Evolutionary conservation across 2,113 vertebrate genomes (phyloP).

Genomic region (Catharus bicknelli): DNA sequence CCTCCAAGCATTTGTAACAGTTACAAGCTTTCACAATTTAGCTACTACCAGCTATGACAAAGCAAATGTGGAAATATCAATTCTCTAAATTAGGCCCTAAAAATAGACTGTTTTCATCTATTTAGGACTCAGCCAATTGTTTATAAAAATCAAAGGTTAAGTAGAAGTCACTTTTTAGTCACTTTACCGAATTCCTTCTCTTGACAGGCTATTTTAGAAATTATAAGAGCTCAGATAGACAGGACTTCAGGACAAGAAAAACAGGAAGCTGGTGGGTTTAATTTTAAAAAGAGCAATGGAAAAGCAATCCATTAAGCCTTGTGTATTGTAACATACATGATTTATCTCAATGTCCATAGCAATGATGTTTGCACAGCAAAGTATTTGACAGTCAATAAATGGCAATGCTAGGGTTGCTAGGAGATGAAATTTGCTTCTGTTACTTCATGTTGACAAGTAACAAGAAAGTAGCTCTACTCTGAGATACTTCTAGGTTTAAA

Average conservation of each 20-base stretch:
- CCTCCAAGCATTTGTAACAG: conserved; percentile 15
- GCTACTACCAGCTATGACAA: conserved; percentile 41
- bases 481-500: not conserved
- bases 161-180: conserved; percentile 39
- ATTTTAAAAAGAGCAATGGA: conserved; percentile 56
- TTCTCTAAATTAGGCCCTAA: conserved; percentile 52
- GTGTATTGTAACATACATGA: conserved; percentile 23
- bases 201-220: conserved; percentile 37
- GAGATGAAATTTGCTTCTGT: not conserved
- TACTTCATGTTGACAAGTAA: not conserved
- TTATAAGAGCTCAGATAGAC: not conserved
- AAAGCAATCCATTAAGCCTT: conserved; percentile 57
- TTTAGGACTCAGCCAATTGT: conserved; percentile 23
- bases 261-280: conserved; percentile 46
- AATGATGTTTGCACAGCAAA: not conserved
- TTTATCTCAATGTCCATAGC: conserved; percentile 8
- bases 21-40: conserved; percentile 31
- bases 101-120: conserved; percentile 46
- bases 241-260: conserved; percentile 34
- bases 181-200: conserved; percentile 32
- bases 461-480: not conserved
- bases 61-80: conserved; percentile 52
- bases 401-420: not conserved
- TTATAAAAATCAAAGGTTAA: conserved; percentile 52
- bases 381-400: not conserved